Conservation (phyloP, 64 coral and sea anemone species). For the Montipora capricornis region DNA sequence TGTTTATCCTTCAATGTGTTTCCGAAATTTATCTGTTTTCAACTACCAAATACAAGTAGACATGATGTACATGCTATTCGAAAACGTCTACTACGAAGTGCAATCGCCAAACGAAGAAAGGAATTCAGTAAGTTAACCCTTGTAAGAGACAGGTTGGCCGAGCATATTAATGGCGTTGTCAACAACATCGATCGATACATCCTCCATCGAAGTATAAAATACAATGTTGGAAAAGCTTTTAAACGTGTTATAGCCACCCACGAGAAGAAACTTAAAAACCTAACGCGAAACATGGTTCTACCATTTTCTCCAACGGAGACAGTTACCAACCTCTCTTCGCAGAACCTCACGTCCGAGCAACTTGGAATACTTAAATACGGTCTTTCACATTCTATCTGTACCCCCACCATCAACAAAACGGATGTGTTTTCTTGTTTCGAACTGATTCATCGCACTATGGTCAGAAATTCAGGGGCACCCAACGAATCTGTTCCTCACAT, state of each 20-base stretch:
- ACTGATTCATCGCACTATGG: too few species aligned
- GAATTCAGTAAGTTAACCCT: conserved; percentile 45
- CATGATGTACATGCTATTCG: conserved; percentile 3
- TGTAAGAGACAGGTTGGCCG: neutral
- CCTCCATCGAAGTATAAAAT: neutral
- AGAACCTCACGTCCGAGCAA: too few species aligned
- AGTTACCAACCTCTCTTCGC: conserved; percentile 45
- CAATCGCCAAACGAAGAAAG: conserved; percentile 39
- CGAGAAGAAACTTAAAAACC: conserved; percentile 39
- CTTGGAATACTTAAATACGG: too few species aligned
- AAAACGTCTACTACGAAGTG: neutral
- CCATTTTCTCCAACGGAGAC: conserved; percentile 20
- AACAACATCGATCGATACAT: too few species aligned
- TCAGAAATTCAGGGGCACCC: too few species aligned
- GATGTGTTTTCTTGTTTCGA: too few species aligned
- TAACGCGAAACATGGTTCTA: conserved; percentile 25
- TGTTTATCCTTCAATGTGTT: too few species aligned
- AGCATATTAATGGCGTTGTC: too few species aligned
- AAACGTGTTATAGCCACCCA: neutral
- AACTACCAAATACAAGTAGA: conserved; percentile 47
- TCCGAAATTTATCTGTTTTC: neutral
- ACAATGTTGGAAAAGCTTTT: conserved; percentile 28
- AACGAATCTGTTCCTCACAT: too few species aligned
- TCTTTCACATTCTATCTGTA: too few species aligned
- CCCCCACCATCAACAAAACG: too few species aligned